These are phyloP conservation scores for Azorinus chamasolen DNA, from an alignment of 2,888 invertebrate genomes.

Conservation along the genomic window DNA sequence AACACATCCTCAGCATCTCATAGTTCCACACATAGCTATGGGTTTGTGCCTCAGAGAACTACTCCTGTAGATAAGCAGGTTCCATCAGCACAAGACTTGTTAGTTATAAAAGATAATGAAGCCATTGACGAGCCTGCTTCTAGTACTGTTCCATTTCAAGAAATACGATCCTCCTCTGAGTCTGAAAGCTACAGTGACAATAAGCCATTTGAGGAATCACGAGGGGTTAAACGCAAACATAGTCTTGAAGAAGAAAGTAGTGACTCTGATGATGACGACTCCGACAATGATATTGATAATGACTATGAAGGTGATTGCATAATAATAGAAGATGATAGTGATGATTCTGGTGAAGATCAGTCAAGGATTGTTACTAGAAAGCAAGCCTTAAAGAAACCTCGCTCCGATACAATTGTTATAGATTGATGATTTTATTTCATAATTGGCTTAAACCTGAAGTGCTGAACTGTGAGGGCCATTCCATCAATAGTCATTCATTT, in stretches of 20 bases:
- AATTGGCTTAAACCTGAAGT: too few species aligned
- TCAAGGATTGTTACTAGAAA: conserved; percentile 11
- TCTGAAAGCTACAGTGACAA: conserved; percentile 31
- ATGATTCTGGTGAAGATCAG: conserved; percentile 6
- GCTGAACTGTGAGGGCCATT: too few species aligned
- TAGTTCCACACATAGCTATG: conserved; percentile 77
- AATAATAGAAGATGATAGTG: conserved; percentile 35
- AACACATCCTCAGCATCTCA: conserved; percentile 74
- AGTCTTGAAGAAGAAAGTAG: conserved; percentile 60
- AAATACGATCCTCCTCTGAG: conserved; percentile 63
- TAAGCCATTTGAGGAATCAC: conserved; percentile 45
- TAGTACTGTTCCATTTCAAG: conserved; percentile 41
- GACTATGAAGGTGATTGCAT: conserved; percentile 26
- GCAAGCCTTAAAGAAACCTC: conserved; percentile 29
- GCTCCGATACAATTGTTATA: conserved; percentile 60
- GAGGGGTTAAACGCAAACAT: conserved; percentile 69
- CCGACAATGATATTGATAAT: conserved; percentile 22
- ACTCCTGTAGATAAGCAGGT: conserved; percentile 44
- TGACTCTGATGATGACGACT: conserved; percentile 43
- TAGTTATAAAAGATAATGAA: conserved; percentile 24
- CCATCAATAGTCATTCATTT: too few species aligned
- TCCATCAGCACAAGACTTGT: conserved; percentile 29
- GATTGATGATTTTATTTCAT: conserved; percentile 19
- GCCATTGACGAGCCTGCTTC: conserved; percentile 9
- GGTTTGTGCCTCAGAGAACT: conserved; percentile 75